Conservation (phyloP, 2,113 vertebrate genomes). For the Sceloporus undulatus region DNA sequence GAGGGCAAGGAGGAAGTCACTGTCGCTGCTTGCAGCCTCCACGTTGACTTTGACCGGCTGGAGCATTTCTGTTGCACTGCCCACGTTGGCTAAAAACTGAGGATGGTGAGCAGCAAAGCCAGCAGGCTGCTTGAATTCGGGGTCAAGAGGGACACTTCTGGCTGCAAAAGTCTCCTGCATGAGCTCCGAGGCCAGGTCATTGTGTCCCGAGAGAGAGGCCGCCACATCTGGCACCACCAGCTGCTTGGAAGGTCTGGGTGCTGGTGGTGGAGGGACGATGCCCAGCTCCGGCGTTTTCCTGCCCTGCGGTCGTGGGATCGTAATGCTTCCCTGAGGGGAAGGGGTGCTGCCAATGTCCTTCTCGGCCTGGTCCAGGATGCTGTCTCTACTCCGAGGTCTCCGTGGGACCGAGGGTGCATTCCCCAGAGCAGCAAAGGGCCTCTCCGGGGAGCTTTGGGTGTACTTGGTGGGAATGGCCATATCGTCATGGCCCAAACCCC, state of each 20-base stretch:
- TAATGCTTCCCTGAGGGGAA: constrained; percentile 81
- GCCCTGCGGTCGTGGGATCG: constrained; percentile 93
- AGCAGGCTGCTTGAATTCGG: constrained; percentile 76
- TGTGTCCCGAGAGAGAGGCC: neutral
- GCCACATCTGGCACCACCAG: constrained; percentile 60
- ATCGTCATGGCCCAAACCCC: constrained; percentile 84
- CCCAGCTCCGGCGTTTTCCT: constrained; percentile 92
- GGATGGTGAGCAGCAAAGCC: constrained; percentile 49
- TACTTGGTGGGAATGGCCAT: constrained; percentile 78
- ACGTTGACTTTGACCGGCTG: constrained; percentile 76
- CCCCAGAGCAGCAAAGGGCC: constrained; percentile 71
- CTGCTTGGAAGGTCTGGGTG: constrained; percentile 78
- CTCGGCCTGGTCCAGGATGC: constrained; percentile 50
- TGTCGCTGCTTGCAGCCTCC: constrained; percentile 53
- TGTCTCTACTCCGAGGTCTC: constrained; percentile 71
- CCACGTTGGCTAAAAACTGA: constrained; percentile 43
- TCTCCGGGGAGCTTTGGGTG: constrained; percentile 74
- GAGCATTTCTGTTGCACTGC: constrained; percentile 75
- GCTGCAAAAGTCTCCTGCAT: constrained; percentile 66
- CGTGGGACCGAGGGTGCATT: constrained; percentile 57
- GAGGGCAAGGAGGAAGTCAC: constrained; percentile 86
- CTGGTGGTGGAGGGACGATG: constrained; percentile 84
- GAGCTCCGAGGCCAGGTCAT: constrained; percentile 61
- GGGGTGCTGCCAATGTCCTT: constrained; percentile 64
- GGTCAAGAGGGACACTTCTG: constrained; percentile 58